Base-by-base conservation (phyloP, 92 coral and sea anemone genomes). In the Scolanthus callimorphus region DNA sequence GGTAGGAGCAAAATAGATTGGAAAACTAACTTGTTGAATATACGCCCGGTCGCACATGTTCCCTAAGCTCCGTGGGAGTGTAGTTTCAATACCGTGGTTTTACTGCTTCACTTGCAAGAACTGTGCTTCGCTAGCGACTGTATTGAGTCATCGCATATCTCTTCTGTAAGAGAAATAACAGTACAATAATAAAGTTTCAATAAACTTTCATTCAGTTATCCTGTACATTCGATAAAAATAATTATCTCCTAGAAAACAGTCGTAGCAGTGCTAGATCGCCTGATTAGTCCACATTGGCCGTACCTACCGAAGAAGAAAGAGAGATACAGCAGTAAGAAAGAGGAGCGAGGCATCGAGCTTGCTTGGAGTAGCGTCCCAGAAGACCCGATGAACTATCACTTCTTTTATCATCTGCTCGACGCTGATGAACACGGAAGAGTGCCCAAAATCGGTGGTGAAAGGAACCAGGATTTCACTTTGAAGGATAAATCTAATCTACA, bases 361-460 rank as follows among this genome's bases (percentile, higher is more conserved):
- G 97, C 97, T 1, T 91, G 97, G 97, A 73, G 87, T 48, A 90
- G 95, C 67, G 95, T 86, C 66, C 97, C 97, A 22, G 97, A 91
- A 67, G 95, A 91, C 61, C 97, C 97, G 1, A 51, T 86, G 79
- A 83, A 86, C 55, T 91, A 91, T 25, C 84, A 90, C 74, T 90
- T 90, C 74, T 53, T 70, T 23, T 91, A 91, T 51, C 91, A 91
- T 34, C 62, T 91, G 69, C 67, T 91, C 47, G 97, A 91, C 4
- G 81, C 89, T 2, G 96, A 91, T 79, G 85, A 91, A 24, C 63
- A 47, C 6, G 97, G 97, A 13, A 60, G 78, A 25, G 49, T 45
- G 39, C 95, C 97, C 8, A 86, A 78, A 53, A 49, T 69, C 25
- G 68, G 67, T 11, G 73, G 62, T 22, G 54, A 24, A n/a, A 65